These are phyloP conservation scores for Lordiphosa andalusiaca DNA, from an alignment of 2,888 invertebrate genomes.

Conservation along the genomic window DNA sequence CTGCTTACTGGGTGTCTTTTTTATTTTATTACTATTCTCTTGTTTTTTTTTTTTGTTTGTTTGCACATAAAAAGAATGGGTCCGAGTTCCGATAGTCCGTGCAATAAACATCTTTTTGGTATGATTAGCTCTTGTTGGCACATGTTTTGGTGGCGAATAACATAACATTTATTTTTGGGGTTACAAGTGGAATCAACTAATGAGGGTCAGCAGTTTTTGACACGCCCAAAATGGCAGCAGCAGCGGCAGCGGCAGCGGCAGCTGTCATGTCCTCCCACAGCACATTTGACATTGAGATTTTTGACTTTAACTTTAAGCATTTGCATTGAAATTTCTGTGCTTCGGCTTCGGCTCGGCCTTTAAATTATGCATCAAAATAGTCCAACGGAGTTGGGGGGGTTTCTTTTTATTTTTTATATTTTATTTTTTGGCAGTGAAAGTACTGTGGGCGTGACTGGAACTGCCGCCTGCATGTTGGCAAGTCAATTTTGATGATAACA, in stretches of 20 bases:
- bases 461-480: constrained; percentile 43
- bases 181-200: constrained; percentile 40
- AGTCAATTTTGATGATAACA: constrained; percentile 61
- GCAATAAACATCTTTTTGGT: constrained; percentile 32
- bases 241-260: constrained; percentile 1
- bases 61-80: constrained; percentile 44
- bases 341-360: not conserved
- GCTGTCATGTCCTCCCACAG: constrained; percentile 2
- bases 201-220: constrained; percentile 50
- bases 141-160: constrained; percentile 29
- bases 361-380: constrained; percentile 65
- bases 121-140: constrained; percentile 37
- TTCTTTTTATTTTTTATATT: constrained; percentile 18
- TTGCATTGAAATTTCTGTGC: constrained; percentile 42
- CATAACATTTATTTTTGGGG: constrained; percentile 47
- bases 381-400: constrained; percentile 16
- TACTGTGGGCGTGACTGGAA: constrained; percentile 36
- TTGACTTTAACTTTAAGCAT: constrained; percentile 41
- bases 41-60: not conserved
- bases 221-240: constrained; percentile 20
- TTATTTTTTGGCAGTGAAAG: constrained; percentile 43
- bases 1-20: not conserved
- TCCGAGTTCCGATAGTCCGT: constrained; percentile 10
- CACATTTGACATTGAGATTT: constrained; percentile 22
- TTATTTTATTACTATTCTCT: not conserved